phyloP scores from a whole-genome alignment of 2,113 vertebrate species.

The Forbesichthys agassizii region DNA sequence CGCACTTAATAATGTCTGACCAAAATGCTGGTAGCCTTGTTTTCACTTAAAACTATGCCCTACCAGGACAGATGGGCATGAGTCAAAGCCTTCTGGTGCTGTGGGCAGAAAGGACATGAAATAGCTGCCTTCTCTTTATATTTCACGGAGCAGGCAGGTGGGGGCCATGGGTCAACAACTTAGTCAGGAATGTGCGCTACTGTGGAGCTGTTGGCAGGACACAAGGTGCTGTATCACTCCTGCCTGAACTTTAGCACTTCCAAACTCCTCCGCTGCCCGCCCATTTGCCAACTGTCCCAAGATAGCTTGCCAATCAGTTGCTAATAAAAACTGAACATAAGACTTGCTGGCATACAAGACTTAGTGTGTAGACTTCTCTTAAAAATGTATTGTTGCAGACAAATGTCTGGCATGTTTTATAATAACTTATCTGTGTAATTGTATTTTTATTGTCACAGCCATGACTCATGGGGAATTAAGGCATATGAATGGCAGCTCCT shows the following conservation, averaged over 20 bases:
- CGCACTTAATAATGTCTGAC: conserved; percentile 50
- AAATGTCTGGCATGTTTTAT: conserved; percentile 19
- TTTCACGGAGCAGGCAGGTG: conserved; percentile 73
- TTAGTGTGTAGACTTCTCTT: conserved; percentile 44
- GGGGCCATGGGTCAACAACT: conserved; percentile 75
- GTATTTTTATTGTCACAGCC: conserved; percentile 7
- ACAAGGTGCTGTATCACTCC: conserved; percentile 72
- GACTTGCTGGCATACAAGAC: conserved; percentile 41
- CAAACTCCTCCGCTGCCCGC: conserved; percentile 78
- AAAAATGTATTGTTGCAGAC: conserved; percentile 25
- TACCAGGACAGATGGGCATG: conserved; percentile 79
- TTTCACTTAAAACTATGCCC: conserved; percentile 70
- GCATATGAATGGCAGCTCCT: conserved; percentile 18
- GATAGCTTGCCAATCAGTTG: conserved; percentile 77
- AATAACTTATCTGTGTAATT: conserved; percentile 25
- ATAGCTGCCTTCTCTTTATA: conserved; percentile 53
- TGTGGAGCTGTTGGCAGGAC: conserved; percentile 74
- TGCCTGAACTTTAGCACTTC: conserved; percentile 79
- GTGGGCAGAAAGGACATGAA: conserved; percentile 57
- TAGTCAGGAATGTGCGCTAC: conserved; percentile 74
- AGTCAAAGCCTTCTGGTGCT: conserved; percentile 80
- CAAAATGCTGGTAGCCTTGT: conserved; percentile 64
- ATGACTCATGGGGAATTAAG: background rate
- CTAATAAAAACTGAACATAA: conserved; percentile 67
- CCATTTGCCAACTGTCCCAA: conserved; percentile 81